phyloP scores from a whole-genome alignment of 2,888 invertebrate species.

The Antheraea assamensis region DNA sequence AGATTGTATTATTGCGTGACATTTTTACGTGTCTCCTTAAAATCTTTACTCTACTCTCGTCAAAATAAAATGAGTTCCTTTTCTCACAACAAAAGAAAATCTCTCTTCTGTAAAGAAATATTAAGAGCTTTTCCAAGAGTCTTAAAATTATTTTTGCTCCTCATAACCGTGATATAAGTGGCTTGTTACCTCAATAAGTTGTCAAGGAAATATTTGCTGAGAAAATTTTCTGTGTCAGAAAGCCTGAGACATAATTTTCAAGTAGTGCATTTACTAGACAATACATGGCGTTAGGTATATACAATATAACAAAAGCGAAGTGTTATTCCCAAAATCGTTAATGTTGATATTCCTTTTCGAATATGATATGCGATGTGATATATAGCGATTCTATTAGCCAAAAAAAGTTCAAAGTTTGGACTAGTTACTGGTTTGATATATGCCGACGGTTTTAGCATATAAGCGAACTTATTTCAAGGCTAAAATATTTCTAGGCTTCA shows the following conservation, averaged over 20 bases:
- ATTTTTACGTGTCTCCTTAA: too few relatives aligned
- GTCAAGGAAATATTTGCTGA: not conserved
- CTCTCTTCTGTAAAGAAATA: not conserved
- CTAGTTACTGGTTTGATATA: too few relatives aligned
- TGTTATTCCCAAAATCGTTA: too few relatives aligned
- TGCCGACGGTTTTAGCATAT: too few relatives aligned
- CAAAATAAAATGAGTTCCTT: not conserved
- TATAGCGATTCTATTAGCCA: too few relatives aligned
- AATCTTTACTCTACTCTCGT: not conserved
- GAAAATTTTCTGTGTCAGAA: not conserved
- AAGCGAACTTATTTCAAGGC: too few relatives aligned
- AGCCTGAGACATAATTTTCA: not conserved
- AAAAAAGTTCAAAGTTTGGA: too few relatives aligned
- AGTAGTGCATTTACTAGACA: not conserved
- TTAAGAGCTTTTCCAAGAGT: slow-evolving; percentile 5
- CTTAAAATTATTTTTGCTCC: not conserved
- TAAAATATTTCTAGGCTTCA: too few relatives aligned
- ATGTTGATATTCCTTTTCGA: too few relatives aligned
- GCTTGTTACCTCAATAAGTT: slow-evolving; percentile 8
- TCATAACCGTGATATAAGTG: slow-evolving; percentile 8
- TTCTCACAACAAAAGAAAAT: not conserved
- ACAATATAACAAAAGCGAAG: too few relatives aligned
- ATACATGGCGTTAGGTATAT: not conserved
- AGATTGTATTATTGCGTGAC: too few relatives aligned
- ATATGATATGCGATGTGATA: too few relatives aligned